Evolutionary conservation across 2,113 vertebrate species (phyloP).

Genomic region (Neomonachus schauinslandi): DNA sequence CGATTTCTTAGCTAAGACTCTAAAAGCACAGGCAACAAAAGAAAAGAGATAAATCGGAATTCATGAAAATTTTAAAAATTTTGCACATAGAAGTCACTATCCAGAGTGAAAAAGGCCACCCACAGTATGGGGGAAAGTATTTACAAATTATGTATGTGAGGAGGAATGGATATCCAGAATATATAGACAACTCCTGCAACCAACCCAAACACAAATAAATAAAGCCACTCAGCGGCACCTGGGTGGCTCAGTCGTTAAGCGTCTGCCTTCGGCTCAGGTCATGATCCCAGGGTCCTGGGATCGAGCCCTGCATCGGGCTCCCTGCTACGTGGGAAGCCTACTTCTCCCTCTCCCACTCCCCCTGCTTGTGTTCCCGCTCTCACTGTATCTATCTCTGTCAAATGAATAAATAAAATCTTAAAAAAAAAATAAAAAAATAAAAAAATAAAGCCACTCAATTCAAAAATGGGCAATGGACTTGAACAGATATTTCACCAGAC

Average conservation of each 20-base stretch:
- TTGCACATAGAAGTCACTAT: neutral
- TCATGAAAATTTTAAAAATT: neutral
- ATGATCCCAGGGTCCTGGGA: too few species aligned
- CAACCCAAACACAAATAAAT: neutral
- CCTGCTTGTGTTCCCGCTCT: too few species aligned
- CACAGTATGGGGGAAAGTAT: neutral
- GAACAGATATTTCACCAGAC: neutral
- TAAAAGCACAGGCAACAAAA: neutral
- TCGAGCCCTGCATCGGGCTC: too few species aligned
- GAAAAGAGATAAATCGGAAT: neutral
- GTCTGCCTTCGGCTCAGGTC: too few species aligned
- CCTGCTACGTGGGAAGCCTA: too few species aligned
- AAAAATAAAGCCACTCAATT: neutral
- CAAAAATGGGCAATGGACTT: neutral
- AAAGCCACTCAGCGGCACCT: neutral
- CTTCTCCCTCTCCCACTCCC: too few species aligned
- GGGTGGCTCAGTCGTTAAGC: too few species aligned
- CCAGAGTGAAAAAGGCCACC: neutral
- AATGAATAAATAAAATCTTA: too few species aligned
- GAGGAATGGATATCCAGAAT: neutral
- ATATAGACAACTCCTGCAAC: neutral
- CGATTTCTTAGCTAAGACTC: neutral
- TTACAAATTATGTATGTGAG: neutral
- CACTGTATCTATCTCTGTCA: too few species aligned
- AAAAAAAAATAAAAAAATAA: too few species aligned